Conservation (phyloP, 2,797 vertebrate genomes). For the Remorina albescens region DNA sequence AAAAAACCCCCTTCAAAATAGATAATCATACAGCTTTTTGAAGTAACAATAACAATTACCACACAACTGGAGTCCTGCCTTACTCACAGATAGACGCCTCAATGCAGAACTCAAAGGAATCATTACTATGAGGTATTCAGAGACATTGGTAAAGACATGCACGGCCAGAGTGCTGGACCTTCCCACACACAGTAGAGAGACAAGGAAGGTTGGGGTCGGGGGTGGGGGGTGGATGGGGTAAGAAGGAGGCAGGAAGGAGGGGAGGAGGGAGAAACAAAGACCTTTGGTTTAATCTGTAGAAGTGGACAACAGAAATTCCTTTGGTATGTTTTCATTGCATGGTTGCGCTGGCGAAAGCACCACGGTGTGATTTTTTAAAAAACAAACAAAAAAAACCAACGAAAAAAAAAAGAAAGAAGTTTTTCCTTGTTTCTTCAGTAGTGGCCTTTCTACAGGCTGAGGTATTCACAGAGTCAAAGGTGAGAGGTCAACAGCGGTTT, state of each 20-base stretch:
- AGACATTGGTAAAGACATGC: slow-evolving; percentile 95
- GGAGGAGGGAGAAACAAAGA: slow-evolving; percentile 80
- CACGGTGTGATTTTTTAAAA: slow-evolving; percentile 87
- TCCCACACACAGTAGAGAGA: slow-evolving; percentile 78
- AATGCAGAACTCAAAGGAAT: slow-evolving; percentile 97
- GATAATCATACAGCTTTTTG: slow-evolving; percentile 93
- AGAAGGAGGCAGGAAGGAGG: slow-evolving; percentile 68
- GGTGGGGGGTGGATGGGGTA: slow-evolving; percentile 73
- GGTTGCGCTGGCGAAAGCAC: slow-evolving; percentile 98
- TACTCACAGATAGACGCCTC: slow-evolving; percentile 93
- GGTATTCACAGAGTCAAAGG: slow-evolving; percentile 99
- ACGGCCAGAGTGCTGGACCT: slow-evolving; percentile 90
- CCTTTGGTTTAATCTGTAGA: slow-evolving; percentile 98
- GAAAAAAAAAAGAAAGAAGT: slow-evolving; percentile 63
- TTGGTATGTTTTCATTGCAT: slow-evolving; percentile 99
- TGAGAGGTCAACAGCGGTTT: slow-evolving; percentile 99
- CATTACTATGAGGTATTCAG: slow-evolving; percentile 99
- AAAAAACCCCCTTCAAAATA: slow-evolving; percentile 87
- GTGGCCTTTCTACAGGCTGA: slow-evolving; percentile 99
- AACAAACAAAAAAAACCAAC: slow-evolving; percentile 52
- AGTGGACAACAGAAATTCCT: slow-evolving; percentile 91
- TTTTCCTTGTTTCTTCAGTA: slow-evolving; percentile 93
- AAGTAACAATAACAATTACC: slow-evolving; percentile 94
- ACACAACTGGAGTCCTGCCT: slow-evolving; percentile 95
- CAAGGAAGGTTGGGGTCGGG: slow-evolving; percentile 73